Evolutionary conservation across 2,797 vertebrate species (phyloP), one percentile per base, ranked within the genome.

Genomic region (Acipenser oxyrinchus): DNA sequence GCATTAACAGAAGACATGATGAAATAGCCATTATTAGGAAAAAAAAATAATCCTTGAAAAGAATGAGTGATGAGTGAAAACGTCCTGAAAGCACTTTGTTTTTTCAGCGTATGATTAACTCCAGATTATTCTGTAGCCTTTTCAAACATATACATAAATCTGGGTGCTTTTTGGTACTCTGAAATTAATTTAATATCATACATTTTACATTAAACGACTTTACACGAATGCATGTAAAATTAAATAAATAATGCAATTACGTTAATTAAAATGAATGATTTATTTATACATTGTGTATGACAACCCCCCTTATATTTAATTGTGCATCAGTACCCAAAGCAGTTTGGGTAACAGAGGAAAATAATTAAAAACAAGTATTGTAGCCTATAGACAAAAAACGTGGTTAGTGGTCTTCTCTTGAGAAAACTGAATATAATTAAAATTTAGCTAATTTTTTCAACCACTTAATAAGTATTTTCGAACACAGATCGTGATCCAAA

Each of bases 211-310:
- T 87, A 81, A 82, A 81, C 68, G 2, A 65, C 62, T 23, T 72
- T 79, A 85, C 84, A 88, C 87, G 86, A 88, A 87, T 81, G 84
- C 80, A 84, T 82, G 82, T 84, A 81, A 89, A 90, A 89, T 88
- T 89, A 89, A 88, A 88, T 90, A 90, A 91, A 90, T 88, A 89
- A 88, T 90, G 83, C 87, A 87, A 88, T 87, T 89, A 85, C 87
- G 88, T 90, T 91, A 86, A 91, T 89, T 89, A 87, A 91, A 94
- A 95, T 94, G 91, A 93, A 92, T 93, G 93, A 93, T 87, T 88
- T 87, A 85, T 76, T 63, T 65, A 87, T 82, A 82, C 74, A 82
- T 79, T 85, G 86, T 82, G 82, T 79, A 89, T 91, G 91, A 89
- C 84, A 88, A 88, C 15, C 86, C 79, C 83, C 68, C 51, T 79